A percentile compares a stretch with the other conserved stretches of the same genome.
Evolutionary conservation across 2,888 invertebrate species (phyloP).

Genomic region (Deilephila elpenor): DNA sequence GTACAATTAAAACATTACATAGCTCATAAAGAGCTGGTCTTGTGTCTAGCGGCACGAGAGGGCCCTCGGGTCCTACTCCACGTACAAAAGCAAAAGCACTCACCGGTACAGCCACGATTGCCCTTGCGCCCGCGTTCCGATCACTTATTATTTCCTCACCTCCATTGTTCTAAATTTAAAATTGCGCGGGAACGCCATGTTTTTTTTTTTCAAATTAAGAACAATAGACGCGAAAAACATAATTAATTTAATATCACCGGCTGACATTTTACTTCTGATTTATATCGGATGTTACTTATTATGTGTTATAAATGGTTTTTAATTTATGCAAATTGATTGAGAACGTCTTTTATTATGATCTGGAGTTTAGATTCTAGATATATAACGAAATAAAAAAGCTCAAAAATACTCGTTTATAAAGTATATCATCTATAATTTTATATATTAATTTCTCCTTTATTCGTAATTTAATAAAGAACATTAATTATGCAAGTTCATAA

Average conservation of each 20-base stretch:
- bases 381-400: too few relatives aligned
- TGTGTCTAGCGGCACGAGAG: slow-evolving; percentile 13
- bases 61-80: slow-evolving; percentile 17
- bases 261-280: slow-evolving; percentile 11
- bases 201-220: slow-evolving; percentile 26
- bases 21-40: background rate
- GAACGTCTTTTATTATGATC: too few relatives aligned
- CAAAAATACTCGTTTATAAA: too few relatives aligned
- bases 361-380: too few relatives aligned
- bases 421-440: too few relatives aligned
- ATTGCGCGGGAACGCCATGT: slow-evolving; percentile 22
- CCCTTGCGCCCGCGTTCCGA: slow-evolving; percentile 42
- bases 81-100: slow-evolving; percentile 43
- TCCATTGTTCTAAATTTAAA: slow-evolving; percentile 45
- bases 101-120: slow-evolving; percentile 34
- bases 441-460: background rate
- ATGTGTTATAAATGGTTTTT: background rate
- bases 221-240: slow-evolving; percentile 25
- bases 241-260: slow-evolving; percentile 7
- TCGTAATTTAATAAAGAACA: background rate
- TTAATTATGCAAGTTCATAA: background rate
- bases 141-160: slow-evolving; percentile 36
- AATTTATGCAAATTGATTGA: background rate
- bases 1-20: slow-evolving; percentile 7
- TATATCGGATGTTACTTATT: background rate